Percentiles rank a stretch among this genome's conserved stretches.
Conservation (phyloP, 2,888 invertebrate genomes). For the Xanthia icteritia region DNA sequence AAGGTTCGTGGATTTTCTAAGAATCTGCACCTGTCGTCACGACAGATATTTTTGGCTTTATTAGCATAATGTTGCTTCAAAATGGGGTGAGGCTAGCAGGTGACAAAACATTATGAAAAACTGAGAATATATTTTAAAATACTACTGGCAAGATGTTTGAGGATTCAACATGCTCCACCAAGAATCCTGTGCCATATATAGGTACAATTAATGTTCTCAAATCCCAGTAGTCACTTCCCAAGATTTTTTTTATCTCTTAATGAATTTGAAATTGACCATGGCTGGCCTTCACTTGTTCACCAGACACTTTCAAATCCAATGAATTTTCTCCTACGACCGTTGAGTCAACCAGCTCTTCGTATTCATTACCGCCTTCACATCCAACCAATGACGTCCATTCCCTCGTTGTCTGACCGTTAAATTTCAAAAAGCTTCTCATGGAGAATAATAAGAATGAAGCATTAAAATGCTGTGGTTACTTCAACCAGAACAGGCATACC, state of each 20-base stretch:
- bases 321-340: background rate
- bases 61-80: background rate
- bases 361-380: background rate
- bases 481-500: slow-evolving; percentile 77
- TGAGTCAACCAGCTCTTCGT: slow-evolving; percentile 25
- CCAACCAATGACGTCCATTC: slow-evolving; percentile 34
- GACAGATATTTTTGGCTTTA: background rate
- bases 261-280: slow-evolving; percentile 4
- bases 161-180: background rate
- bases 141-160: too few species aligned
- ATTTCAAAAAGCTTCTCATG: slow-evolving; percentile 67
- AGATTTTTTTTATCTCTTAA: background rate
- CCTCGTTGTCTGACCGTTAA: slow-evolving; percentile 52
- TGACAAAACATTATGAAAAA: slow-evolving; percentile 4
- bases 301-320: slow-evolving; percentile 29
- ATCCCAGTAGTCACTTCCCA: background rate
- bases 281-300: background rate
- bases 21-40: slow-evolving; percentile 23
- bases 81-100: background rate
- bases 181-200: background rate
- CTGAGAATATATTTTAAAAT: background rate
- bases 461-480: slow-evolving; percentile 70
- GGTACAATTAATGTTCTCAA: background rate
- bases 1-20: background rate
- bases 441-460: slow-evolving; percentile 71